Percentiles rank a stretch among this genome's conserved stretches.
Conservation (phyloP, 2,888 invertebrate species). For the Diploptera punctata region DNA sequence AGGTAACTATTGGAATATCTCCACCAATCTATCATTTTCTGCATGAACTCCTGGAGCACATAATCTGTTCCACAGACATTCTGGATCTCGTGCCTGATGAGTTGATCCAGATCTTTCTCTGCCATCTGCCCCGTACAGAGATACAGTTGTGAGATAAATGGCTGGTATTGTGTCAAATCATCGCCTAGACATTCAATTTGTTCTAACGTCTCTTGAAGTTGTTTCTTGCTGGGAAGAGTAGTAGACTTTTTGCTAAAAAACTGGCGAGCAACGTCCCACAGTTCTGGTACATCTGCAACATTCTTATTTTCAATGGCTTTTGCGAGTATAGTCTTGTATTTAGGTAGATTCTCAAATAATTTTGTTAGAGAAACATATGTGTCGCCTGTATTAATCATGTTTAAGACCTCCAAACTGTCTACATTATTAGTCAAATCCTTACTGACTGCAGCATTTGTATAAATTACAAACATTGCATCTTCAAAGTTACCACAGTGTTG, state of each 20-base stretch:
- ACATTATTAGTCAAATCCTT: neutral
- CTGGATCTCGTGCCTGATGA: neutral
- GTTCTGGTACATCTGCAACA: neutral
- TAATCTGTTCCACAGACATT: neutral
- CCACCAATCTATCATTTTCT: neutral
- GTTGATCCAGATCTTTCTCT: neutral
- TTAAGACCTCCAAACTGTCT: neutral
- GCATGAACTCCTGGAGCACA: neutral
- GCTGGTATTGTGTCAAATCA: neutral
- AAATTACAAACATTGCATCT: neutral
- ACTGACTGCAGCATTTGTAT: neutral
- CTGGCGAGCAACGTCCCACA: neutral
- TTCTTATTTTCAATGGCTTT: neutral
- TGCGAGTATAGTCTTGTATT: neutral
- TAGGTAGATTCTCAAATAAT: neutral
- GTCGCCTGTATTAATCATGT: neutral
- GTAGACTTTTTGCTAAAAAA: neutral
- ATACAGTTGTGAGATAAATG: neutral
- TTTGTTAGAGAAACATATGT: neutral
- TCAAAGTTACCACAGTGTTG: neutral
- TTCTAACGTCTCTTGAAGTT: neutral
- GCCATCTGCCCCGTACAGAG: neutral
- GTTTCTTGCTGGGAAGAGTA: neutral
- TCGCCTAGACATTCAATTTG: neutral
- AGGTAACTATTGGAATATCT: neutral